These are phyloP conservation scores for Pangasius djambal DNA, from an alignment of 2,797 vertebrate genomes.

Conservation along the genomic window DNA sequence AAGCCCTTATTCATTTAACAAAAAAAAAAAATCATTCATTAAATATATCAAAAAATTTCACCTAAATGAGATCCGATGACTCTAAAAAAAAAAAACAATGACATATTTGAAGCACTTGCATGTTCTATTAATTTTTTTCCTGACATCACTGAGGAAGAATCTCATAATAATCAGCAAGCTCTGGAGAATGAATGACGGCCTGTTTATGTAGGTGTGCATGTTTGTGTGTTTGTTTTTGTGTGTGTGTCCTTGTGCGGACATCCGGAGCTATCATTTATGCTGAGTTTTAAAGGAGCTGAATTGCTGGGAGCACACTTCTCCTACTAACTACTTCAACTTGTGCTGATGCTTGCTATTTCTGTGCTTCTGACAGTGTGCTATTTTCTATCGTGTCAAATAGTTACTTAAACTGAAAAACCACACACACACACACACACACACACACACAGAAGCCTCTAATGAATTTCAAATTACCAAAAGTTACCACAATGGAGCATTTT, in stretches of 20 bases:
- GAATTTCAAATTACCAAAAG: constrained; percentile 43
- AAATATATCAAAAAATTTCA: constrained; percentile 35
- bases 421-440: not conserved
- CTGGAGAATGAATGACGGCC: constrained; percentile 57
- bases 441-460: constrained; percentile 32
- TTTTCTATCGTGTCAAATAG: constrained; percentile 58
- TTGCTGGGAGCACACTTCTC: constrained; percentile 61
- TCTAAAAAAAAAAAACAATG: constrained; percentile 52
- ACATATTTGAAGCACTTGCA: constrained; percentile 61
- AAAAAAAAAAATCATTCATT: constrained; percentile 62
- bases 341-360: constrained; percentile 71
- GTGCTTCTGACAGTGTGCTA: constrained; percentile 71
- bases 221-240: constrained; percentile 53
- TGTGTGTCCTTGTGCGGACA: constrained; percentile 51
- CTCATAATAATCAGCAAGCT: constrained; percentile 58
- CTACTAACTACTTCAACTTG: constrained; percentile 63
- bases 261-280: constrained; percentile 71
- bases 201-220: constrained; percentile 57
- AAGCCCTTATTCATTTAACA: constrained; percentile 17
- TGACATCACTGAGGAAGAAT: constrained; percentile 58
- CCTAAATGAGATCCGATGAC: constrained; percentile 63
- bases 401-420: constrained; percentile 69
- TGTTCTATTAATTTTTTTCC: constrained; percentile 58
- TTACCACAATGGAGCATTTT: constrained; percentile 45
- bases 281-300: constrained; percentile 65